phyloP scores from a whole-genome alignment of 2,888 invertebrate genomes.

The Polydrusus pterygomalis region DNA sequence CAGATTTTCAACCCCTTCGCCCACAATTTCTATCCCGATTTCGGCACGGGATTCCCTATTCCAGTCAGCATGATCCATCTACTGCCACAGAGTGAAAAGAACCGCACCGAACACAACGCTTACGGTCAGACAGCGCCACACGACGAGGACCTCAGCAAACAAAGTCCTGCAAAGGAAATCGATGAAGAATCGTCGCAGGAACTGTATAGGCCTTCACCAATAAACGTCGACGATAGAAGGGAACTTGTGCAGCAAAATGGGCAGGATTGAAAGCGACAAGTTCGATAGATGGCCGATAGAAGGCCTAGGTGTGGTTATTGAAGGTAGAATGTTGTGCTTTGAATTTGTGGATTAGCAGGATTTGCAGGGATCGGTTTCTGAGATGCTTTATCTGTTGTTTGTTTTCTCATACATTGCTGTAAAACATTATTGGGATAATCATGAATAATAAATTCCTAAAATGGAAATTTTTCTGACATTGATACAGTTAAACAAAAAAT shows the following conservation, averaged over 20 bases:
- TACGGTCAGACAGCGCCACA: conserved; percentile 66
- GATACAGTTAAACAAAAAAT: no score
- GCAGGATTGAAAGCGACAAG: conserved; percentile 77
- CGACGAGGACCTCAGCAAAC: conserved; percentile 74
- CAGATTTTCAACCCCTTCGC: conserved; percentile 85
- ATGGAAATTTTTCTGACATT: no score
- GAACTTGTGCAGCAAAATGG: conserved; percentile 86
- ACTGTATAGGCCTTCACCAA: conserved; percentile 74
- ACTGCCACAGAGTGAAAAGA: conserved; percentile 86
- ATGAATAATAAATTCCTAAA: no score
- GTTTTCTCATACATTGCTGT: background rate
- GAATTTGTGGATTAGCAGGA: conserved; percentile 21
- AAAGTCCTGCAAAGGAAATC: conserved; percentile 62
- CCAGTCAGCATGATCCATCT: conserved; percentile 90
- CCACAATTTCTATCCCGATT: conserved; percentile 89
- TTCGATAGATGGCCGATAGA: conserved; percentile 39
- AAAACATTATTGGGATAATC: no score
- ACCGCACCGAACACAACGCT: conserved; percentile 75
- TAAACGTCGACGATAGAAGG: conserved; percentile 77
- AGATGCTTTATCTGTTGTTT: background rate
- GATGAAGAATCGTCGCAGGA: conserved; percentile 68
- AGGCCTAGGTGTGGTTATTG: conserved; percentile 33
- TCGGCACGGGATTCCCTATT: conserved; percentile 85
- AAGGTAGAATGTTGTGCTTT: background rate
- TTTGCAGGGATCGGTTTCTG: background rate